Conservation (phyloP, 2,888 invertebrate species). For the Lycia hirtaria region DNA sequence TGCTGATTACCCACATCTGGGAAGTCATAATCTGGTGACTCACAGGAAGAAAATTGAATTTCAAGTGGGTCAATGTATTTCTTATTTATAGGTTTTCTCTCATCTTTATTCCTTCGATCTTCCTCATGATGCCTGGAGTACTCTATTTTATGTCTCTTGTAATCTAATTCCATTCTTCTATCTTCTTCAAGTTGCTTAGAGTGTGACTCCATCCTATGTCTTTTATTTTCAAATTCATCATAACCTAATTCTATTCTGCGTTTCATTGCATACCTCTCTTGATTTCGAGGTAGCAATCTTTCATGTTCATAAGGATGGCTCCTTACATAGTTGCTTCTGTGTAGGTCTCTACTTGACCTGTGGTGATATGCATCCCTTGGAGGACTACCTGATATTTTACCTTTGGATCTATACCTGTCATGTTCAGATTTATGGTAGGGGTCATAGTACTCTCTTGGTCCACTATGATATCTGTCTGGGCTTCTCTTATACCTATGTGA, state of each 20-base stretch:
- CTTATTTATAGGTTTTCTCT: conserved; percentile 28
- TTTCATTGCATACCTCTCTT: conserved; percentile 51
- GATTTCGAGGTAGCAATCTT: conserved; percentile 38
- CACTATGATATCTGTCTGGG: conserved; percentile 38
- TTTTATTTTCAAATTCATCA: conserved; percentile 61
- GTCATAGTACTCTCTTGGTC: conserved; percentile 46
- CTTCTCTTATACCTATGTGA: conserved; percentile 47
- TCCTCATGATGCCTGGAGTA: conserved; percentile 35
- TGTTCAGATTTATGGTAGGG: conserved; percentile 46
- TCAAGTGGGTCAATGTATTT: conserved; percentile 36
- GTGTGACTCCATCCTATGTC: conserved; percentile 51
- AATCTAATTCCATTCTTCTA: not conserved
- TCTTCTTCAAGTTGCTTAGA: conserved; percentile 5
- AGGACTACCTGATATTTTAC: conserved; percentile 57
- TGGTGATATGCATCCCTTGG: conserved; percentile 48
- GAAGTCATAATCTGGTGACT: conserved; percentile 67
- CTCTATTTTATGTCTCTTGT: not conserved
- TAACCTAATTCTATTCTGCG: conserved; percentile 54
- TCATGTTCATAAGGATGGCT: conserved; percentile 44
- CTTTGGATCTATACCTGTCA: conserved; percentile 37
- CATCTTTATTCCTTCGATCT: conserved; percentile 39
- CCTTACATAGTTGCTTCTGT: conserved; percentile 35
- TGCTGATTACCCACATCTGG: conserved; percentile 45
- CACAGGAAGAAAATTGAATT: conserved; percentile 56
- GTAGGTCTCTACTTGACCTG: conserved; percentile 28